Conservation (phyloP, 2,888 invertebrate species). For the Thera obeliscata region DNA sequence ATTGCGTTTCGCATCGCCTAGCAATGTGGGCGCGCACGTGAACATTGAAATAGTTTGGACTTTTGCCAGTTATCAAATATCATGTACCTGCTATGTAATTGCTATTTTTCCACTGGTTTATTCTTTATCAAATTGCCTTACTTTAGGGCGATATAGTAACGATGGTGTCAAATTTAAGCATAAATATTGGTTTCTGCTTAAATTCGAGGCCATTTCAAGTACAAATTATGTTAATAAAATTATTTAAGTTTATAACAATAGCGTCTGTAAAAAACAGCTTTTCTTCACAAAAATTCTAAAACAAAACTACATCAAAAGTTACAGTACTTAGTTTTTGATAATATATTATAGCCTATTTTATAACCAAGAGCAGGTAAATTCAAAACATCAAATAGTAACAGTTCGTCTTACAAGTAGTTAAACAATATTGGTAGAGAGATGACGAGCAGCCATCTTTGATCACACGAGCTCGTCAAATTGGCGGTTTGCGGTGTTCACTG, state of each 20-base stretch:
- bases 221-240: too few relatives aligned
- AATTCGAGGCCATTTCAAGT: too few relatives aligned
- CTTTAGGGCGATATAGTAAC: too few relatives aligned
- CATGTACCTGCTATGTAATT: not conserved
- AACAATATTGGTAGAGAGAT: conserved; percentile 47
- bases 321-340: too few relatives aligned
- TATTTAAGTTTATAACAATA: too few relatives aligned
- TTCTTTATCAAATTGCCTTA: not conserved
- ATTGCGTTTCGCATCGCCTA: conserved; percentile 30
- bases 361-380: not conserved
- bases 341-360: not conserved
- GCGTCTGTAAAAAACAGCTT: too few relatives aligned
- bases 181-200: too few relatives aligned
- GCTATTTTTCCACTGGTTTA: not conserved
- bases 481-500: conserved; percentile 59
- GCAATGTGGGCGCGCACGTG: conserved; percentile 32
- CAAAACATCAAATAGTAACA: not conserved
- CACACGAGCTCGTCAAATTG: conserved; percentile 58
- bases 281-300: too few relatives aligned
- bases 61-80: conserved; percentile 32
- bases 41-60: conserved; percentile 40
- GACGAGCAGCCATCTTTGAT: conserved; percentile 58
- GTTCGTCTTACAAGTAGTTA: conserved; percentile 1
- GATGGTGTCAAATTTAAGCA: too few relatives aligned
- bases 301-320: too few relatives aligned